A percentile compares a stretch with the other conserved stretches of the same genome.
These are phyloP conservation scores for Sphenodon punctatus DNA, from an alignment of 2,797 vertebrate genomes.

Conservation along the genomic window DNA sequence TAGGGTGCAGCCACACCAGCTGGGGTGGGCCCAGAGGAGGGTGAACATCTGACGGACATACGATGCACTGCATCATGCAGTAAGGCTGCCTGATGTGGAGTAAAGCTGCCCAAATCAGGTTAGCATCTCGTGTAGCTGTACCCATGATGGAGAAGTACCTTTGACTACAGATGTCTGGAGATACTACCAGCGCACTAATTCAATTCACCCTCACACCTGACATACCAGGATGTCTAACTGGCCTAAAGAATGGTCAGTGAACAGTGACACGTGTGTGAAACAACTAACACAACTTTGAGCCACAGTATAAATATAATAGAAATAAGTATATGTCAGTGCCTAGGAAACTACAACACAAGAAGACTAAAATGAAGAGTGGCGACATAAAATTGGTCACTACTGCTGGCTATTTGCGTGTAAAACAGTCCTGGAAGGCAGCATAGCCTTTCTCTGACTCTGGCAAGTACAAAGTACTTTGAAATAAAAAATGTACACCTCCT, in stretches of 20 bases:
- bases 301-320: not conserved
- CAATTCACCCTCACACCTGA: conserved; percentile 19
- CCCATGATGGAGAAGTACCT: too few species aligned
- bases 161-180: conserved; percentile 22
- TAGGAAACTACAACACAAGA: not conserved
- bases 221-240: not conserved
- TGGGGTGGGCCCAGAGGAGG: too few species aligned
- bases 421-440: not conserved
- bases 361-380: not conserved
- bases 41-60: too few species aligned
- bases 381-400: conserved; percentile 7
- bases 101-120: too few species aligned
- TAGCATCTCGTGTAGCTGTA: too few species aligned
- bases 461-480: not conserved
- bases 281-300: not conserved
- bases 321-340: not conserved
- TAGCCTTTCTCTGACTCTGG: not conserved
- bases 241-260: not conserved
- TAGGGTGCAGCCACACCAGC: too few species aligned
- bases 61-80: too few species aligned
- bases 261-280: not conserved
- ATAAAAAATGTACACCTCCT: not conserved
- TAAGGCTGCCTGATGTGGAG: too few species aligned
- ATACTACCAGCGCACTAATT: not conserved
- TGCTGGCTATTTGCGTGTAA: not conserved